Percentiles rank a stretch among this genome's conserved stretches.
Conservation (phyloP, 1,140 invertebrate species). For the Apis mellifera region Amel_HAv3.1 CM009931.2:27141001-27141500, state of each 20-base stretch:
- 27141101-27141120: constrained; percentile 32
- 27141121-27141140: constrained; percentile 39
- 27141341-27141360: constrained; percentile 45
- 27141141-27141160: constrained; percentile 36
- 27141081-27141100: not conserved
- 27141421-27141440: constrained; percentile 20
- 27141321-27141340: constrained; percentile 32
- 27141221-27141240: not conserved
- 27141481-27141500: not conserved
- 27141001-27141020: constrained; percentile 23
- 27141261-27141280: constrained; percentile 48
- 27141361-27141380: not conserved
- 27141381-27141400: constrained; percentile 7
- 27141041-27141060: not conserved
- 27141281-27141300: constrained; percentile 7
- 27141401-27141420: constrained; percentile 9
- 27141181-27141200: too few relatives aligned
- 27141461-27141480: not conserved
- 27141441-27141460: not conserved
- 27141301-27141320: not conserved
- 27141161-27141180: constrained; percentile 52
- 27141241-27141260: constrained; percentile 7
- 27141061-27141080: not conserved
- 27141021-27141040: constrained; percentile 16
- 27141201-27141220: too few relatives aligned